Conservation (phyloP, 2,888 invertebrate species). For the Napeogenes sylphis region DNA sequence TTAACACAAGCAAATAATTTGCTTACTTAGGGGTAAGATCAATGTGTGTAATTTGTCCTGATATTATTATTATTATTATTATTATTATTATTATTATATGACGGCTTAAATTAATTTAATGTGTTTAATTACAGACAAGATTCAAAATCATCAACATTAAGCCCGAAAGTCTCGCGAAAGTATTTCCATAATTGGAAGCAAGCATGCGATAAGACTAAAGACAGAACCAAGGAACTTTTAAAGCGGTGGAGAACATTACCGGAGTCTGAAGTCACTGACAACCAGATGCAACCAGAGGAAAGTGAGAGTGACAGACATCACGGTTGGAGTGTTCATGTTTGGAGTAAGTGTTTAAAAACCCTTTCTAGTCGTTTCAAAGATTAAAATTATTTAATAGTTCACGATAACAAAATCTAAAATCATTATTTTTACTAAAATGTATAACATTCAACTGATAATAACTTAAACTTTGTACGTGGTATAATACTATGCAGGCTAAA, state of each 20-base stretch:
- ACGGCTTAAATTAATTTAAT: too few relatives aligned
- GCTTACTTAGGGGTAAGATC: too few relatives aligned
- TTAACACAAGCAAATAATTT: too few relatives aligned
- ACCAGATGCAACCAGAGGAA: slow-evolving; percentile 58
- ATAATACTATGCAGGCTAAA: too few relatives aligned
- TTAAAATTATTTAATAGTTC: not conserved
- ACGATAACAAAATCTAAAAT: not conserved
- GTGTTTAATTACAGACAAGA: slow-evolving; percentile 56
- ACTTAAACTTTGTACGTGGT: too few relatives aligned
- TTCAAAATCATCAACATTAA: slow-evolving; percentile 57
- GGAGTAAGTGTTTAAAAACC: slow-evolving; percentile 77
- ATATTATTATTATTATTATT: too few relatives aligned
- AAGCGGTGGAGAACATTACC: slow-evolving; percentile 84
- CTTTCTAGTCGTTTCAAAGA: not conserved
- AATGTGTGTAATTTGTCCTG: too few relatives aligned
- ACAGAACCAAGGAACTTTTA: slow-evolving; percentile 84
- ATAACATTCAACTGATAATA: too few relatives aligned
- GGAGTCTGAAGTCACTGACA: slow-evolving; percentile 67
- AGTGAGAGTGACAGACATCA: slow-evolving; percentile 70
- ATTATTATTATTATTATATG: too few relatives aligned
- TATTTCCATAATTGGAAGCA: slow-evolving; percentile 86
- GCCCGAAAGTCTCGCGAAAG: slow-evolving; percentile 81
- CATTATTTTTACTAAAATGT: too few relatives aligned
- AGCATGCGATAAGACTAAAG: slow-evolving; percentile 86
- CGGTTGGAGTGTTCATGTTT: slow-evolving; percentile 87